These are phyloP conservation scores for Melanocharis versteri DNA, from an alignment of 2,113 vertebrate species.

Conservation along the genomic window DNA sequence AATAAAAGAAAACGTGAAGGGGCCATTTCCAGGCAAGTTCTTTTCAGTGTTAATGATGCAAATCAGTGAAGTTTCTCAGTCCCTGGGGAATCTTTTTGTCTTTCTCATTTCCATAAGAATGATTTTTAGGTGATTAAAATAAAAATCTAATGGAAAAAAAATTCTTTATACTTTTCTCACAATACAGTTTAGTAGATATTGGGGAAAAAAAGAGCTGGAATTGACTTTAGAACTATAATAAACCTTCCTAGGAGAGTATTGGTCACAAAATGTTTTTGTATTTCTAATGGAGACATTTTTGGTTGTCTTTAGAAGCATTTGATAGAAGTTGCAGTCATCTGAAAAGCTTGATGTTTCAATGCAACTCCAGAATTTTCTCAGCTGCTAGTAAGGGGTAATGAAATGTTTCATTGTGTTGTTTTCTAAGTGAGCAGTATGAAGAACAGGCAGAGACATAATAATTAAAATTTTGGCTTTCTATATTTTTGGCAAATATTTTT, in stretches of 20 bases:
- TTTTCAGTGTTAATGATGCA: slow-evolving; percentile 57
- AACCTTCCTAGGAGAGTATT: neutral
- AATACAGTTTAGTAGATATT: slow-evolving; percentile 28
- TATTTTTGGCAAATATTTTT: neutral
- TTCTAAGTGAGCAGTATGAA: neutral
- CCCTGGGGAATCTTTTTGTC: slow-evolving; percentile 64
- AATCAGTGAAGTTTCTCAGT: slow-evolving; percentile 57
- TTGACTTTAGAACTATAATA: slow-evolving; percentile 27
- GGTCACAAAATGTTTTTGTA: slow-evolving; percentile 34
- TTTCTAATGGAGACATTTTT: slow-evolving; percentile 44
- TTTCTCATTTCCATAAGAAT: slow-evolving; percentile 69
- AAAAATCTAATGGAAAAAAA: slow-evolving; percentile 62
- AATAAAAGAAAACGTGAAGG: slow-evolving; percentile 7
- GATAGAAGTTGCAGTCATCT: neutral
- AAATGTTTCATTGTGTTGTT: neutral
- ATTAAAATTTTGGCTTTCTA: neutral
- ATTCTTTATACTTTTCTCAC: slow-evolving; percentile 43
- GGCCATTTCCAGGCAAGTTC: slow-evolving; percentile 40
- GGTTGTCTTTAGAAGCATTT: neutral
- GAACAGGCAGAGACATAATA: neutral
- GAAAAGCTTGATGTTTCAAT: slow-evolving; percentile 3
- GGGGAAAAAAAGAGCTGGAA: neutral
- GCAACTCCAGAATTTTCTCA: neutral
- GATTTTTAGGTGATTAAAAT: slow-evolving; percentile 65
- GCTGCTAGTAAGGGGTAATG: neutral